Evolutionary conservation across 1,140 invertebrate species (phyloP), one percentile per base, ranked within the genome.

Genomic region (Atopsyche davidsoni): DNA sequence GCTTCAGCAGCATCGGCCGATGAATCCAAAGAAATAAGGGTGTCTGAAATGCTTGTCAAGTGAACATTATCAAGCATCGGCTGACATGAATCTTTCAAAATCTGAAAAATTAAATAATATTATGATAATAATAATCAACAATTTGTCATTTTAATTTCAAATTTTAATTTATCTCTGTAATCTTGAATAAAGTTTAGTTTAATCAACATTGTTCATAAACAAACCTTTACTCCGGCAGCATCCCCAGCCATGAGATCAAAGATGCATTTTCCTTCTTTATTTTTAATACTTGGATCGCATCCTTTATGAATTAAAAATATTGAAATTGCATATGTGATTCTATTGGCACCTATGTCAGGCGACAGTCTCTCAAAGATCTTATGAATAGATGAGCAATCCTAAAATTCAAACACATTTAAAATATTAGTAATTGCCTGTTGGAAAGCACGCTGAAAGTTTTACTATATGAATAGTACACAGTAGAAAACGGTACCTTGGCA

Each of bases 271-370:
- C 78, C 76, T 53, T 81, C 79, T 17, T 75, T 73, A 62, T 92
- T 91, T 32, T 76, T 76, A 0, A 74, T 66, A 9, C 79, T 78
- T 6, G 85, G 69, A 58, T 79, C 75, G 36, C 81, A 81, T 2
- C 84, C 84, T 55, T 79, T 75, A 53, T 81, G 75, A 9, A 81
- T 79, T 24, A 89, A 68, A 65, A 81, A 88, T 61, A 83, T 85
- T 3, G 83, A 79, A 18, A 89, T 77, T 7, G 83, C 76, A 50
- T 81, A 71, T 38, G 77, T 78, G n/a, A 78, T 58, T 3, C 71
- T 66, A 59, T 75, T 65, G 48, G 77, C 76, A 19, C 58, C 50
- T 2, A 69, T 50, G 19, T 67, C 55, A 23, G 46, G 38, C n/a
- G 46, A 16, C 9, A 45, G 28, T 22, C 60, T 59, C 46, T 68